phyloP scores from a whole-genome alignment of 2,888 invertebrate genomes.

The Mesoligia furuncula region DNA sequence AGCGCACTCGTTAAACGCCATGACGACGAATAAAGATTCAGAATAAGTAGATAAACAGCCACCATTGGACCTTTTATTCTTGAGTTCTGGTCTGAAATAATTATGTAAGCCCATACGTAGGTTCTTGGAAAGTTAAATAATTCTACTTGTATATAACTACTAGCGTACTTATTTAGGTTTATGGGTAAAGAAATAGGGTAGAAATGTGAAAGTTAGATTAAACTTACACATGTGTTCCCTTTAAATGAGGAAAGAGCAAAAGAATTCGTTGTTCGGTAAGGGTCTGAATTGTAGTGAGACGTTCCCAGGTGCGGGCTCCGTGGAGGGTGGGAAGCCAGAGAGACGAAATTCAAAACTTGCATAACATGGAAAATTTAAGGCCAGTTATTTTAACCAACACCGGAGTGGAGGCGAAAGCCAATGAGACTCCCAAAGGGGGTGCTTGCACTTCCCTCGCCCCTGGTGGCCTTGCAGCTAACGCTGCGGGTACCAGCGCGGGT shows the following conservation, averaged over 20 bases:
- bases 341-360: too few species aligned
- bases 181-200: constrained; percentile 14
- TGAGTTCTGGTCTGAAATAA: constrained; percentile 29
- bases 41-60: constrained; percentile 46
- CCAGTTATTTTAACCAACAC: too few species aligned
- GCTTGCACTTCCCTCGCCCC: too few species aligned
- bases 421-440: too few species aligned
- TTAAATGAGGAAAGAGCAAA: neutral
- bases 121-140: constrained; percentile 35
- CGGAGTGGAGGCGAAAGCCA: too few species aligned
- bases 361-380: too few species aligned
- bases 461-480: too few species aligned
- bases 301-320: too few species aligned
- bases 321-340: too few species aligned
- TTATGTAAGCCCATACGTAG: constrained; percentile 16
- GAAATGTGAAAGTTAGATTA: constrained; percentile 39
- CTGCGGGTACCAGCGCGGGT: too few species aligned
- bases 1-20: constrained; percentile 53
- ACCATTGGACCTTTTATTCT: constrained; percentile 24
- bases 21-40: constrained; percentile 53
- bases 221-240: constrained; percentile 17
- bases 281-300: neutral
- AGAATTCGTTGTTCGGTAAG: neutral
- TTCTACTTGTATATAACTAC: constrained; percentile 42
- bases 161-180: constrained; percentile 36